A percentile compares a stretch with the other conserved stretches of the same genome.
Conservation (phyloP, 2,113 vertebrate genomes). For the Podarcis cretensis region DNA sequence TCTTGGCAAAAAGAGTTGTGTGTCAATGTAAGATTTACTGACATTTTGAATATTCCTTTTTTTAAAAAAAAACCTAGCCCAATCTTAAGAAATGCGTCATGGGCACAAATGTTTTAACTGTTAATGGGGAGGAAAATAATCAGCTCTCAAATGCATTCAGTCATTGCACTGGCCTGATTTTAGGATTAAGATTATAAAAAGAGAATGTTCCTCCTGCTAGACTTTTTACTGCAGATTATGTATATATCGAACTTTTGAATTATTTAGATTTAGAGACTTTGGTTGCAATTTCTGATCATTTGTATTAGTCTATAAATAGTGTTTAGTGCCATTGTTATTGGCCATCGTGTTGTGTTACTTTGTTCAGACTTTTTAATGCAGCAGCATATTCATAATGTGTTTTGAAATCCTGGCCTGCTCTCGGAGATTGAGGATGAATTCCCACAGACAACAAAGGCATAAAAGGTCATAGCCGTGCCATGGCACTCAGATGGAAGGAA, state of each 20-base stretch:
- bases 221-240: background rate
- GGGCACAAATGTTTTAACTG: background rate
- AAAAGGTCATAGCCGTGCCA: background rate
- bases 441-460: background rate
- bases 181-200: background rate
- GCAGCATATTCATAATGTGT: slow-evolving; percentile 30
- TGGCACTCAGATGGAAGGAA: background rate
- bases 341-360: too few relatives aligned
- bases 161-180: slow-evolving; percentile 10
- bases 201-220: background rate
- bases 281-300: too few relatives aligned
- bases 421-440: slow-evolving; percentile 12
- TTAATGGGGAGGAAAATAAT: background rate
- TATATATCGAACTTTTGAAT: too few relatives aligned
- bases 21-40: background rate
- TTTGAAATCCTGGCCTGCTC: slow-evolving; percentile 37
- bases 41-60: background rate
- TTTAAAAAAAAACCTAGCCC: background rate
- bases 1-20: background rate
- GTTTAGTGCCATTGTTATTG: too few relatives aligned
- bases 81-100: background rate
- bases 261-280: too few relatives aligned
- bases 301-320: too few relatives aligned
- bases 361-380: background rate
- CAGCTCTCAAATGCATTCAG: background rate